Base-by-base conservation (phyloP, 2,888 invertebrate species). In the Herminia tarsipennalis region DNA sequence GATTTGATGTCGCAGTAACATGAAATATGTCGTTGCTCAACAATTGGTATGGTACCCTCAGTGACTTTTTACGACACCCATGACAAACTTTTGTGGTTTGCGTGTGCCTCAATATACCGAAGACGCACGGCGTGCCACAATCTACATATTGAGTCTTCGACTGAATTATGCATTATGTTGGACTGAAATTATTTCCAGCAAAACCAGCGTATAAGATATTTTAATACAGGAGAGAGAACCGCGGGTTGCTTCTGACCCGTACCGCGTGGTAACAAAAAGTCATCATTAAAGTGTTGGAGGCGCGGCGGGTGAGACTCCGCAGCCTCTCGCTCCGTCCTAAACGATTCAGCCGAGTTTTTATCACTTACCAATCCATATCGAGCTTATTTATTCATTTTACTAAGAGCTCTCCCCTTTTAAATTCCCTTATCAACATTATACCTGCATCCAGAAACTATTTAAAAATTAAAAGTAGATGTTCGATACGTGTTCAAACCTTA, bases 241-340 rank as follows among this genome's bases (percentile, higher is more conserved):
- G 77, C 78, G 50, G 10, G 8, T 17, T 66, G 70, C 81, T 67
- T 54, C 24, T 77, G 54, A 16, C 65, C 14, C 68, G 71, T 60
- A 68, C 83, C 80, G 59, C 55, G 52, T 34, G 55, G 56, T 70
- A 81, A 88, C 86, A 89, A 89, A 89, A 89, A 90, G 81, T 86
- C 76, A 86, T 89, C 88, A 89, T 89, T 89, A 89, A 87, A 87
- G 86, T 83, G 72, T 83, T 75, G 77, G 83, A 86, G 88, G 87
- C 81, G 83, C 83, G 86, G 79, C 83, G 83, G 78, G 83, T 58
- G 76, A 69, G 76, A 73, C 78, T 67, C 66, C 78, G 71, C 79
- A 80, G 86, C 83, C 78, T 81, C 83, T 79, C 79, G 74, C 70
- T 59, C 78, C 73, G 67, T 78, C 82, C 83, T 84, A 88, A 88